phyloP scores from a whole-genome alignment of 1,140 invertebrate genomes.

The Zaprionus kolodkinae region DNA sequence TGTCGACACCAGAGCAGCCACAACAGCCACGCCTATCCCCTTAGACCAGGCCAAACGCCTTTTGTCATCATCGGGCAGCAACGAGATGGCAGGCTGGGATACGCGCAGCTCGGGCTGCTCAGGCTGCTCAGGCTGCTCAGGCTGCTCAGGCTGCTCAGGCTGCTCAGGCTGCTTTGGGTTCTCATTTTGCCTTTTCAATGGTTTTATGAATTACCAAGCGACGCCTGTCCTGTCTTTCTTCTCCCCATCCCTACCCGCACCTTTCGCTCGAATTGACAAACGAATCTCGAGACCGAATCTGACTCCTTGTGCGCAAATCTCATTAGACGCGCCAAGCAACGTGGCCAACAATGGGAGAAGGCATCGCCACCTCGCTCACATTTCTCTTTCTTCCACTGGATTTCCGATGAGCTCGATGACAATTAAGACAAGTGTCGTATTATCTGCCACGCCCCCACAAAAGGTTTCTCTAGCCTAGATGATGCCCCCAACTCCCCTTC shows the following conservation, averaged over 20 bases:
- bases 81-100: slow-evolving; percentile 35
- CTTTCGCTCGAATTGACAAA: slow-evolving; percentile 38
- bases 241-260: slow-evolving; percentile 23
- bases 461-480: background rate
- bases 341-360: background rate
- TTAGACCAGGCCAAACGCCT: slow-evolving; percentile 19
- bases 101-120: background rate
- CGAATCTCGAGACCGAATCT: slow-evolving; percentile 39
- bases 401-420: slow-evolving; percentile 45
- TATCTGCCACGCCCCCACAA: slow-evolving; percentile 53
- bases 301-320: slow-evolving; percentile 51
- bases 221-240: slow-evolving; percentile 49
- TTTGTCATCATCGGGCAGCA: slow-evolving; percentile 35
- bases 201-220: slow-evolving; percentile 80
- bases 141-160: background rate
- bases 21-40: slow-evolving; percentile 64
- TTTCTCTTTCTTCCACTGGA: slow-evolving; percentile 20
- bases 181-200: slow-evolving; percentile 69
- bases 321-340: slow-evolving; percentile 2
- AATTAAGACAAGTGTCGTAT: slow-evolving; percentile 78
- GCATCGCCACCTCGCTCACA: slow-evolving; percentile 8
- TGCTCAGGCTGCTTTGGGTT: background rate
- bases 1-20: slow-evolving; percentile 61
- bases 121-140: background rate
- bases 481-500: background rate